phyloP scores from a whole-genome alignment of 2,888 invertebrate species.

The Biston betularia region DNA sequence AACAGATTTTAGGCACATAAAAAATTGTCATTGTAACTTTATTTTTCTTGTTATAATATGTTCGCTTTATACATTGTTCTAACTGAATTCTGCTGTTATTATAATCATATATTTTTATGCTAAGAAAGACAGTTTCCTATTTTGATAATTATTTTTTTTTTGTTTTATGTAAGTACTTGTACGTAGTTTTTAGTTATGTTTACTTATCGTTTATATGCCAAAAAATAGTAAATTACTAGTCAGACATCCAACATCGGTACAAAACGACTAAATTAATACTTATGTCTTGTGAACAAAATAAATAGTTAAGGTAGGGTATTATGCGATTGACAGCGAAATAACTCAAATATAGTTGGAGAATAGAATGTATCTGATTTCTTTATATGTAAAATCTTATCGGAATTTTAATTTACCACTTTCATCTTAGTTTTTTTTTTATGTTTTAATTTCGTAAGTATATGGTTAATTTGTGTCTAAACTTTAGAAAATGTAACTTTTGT shows the following conservation, averaged over 20 bases:
- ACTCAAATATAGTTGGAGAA: not conserved
- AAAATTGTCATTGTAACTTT: too few relatives aligned
- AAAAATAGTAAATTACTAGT: constrained; percentile 32
- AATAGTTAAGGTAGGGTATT: not conserved
- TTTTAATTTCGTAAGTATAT: not conserved
- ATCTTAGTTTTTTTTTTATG: too few relatives aligned
- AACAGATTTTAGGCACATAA: too few relatives aligned
- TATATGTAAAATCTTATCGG: too few relatives aligned
- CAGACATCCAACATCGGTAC: constrained; percentile 24
- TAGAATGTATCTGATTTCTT: not conserved
- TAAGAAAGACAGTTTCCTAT: constrained; percentile 2
- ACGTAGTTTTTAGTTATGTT: not conserved
- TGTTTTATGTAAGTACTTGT: not conserved
- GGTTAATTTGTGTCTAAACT: not conserved
- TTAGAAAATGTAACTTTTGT: not conserved
- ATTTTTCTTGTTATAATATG: too few relatives aligned
- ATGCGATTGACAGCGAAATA: not conserved
- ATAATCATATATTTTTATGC: not conserved
- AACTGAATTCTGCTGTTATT: too few relatives aligned
- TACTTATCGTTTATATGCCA: constrained; percentile 18
- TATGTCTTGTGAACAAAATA: constrained; percentile 10
- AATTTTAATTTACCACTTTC: too few relatives aligned
- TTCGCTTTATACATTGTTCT: too few relatives aligned
- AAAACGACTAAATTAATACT: constrained; percentile 8
- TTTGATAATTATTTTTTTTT: not conserved